Evolutionary conservation across 2,113 vertebrate species (phyloP).

Genomic region (Ornithorhynchus anatinus): DNA sequence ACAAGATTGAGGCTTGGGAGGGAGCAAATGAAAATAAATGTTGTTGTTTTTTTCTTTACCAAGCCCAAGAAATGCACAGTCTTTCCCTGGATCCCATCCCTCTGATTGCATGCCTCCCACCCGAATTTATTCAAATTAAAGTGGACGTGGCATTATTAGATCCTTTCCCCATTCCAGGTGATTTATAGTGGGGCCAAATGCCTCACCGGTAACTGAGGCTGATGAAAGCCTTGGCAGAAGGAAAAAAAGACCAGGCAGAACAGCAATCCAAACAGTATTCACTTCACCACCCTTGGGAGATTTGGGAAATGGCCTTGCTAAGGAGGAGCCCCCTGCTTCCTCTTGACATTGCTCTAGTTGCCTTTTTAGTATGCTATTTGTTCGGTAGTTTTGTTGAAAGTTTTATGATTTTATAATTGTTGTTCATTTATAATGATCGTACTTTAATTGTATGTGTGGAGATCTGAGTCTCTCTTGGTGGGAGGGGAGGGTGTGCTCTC

Average conservation of each 20-base stretch:
- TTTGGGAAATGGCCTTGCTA: conserved; percentile 63
- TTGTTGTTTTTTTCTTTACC: neutral
- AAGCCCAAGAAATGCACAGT: neutral
- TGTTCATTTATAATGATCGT: conserved; percentile 70
- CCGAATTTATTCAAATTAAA: conserved; percentile 10
- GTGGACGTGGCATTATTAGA: neutral
- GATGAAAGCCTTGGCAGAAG: conserved; percentile 65
- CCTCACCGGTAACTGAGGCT: conserved; percentile 36
- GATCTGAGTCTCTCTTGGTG: conserved; percentile 56
- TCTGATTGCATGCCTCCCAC: neutral
- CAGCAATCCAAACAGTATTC: no score
- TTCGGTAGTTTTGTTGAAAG: no score
- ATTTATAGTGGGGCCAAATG: conserved; percentile 23
- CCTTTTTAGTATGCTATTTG: conserved; percentile 49
- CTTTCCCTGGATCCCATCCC: neutral
- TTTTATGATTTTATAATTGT: conserved; percentile 72
- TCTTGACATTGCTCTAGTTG: conserved; percentile 56
- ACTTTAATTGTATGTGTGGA: conserved; percentile 67
- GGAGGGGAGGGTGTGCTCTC: no score
- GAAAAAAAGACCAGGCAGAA: conserved; percentile 54
- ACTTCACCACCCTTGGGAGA: conserved; percentile 54
- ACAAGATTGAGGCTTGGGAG: neutral
- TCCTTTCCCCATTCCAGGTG: conserved; percentile 14
- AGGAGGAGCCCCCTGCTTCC: no score
- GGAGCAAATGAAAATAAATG: neutral